Percentiles rank a stretch among this genome's conserved stretches.
Evolutionary conservation across 2,113 vertebrate species (phyloP).

Genomic region (Sigmodon hispidus): DNA sequence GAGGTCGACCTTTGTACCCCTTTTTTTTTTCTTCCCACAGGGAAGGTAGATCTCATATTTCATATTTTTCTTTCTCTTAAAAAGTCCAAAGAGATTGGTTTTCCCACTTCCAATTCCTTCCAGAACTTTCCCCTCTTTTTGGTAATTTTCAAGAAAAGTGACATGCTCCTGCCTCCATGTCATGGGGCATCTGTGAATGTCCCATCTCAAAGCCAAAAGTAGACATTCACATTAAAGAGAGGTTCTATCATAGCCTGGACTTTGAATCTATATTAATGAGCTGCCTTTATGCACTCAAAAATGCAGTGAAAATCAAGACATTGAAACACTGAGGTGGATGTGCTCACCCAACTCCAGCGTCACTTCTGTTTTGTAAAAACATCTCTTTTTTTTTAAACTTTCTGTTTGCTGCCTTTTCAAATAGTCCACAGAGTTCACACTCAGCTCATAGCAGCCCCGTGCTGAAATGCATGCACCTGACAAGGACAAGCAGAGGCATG

Average conservation of each 20-base stretch:
- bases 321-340: not conserved
- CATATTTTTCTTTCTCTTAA: not conserved
- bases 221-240: not conserved
- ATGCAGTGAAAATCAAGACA: not conserved
- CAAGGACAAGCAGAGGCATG: not conserved
- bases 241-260: not conserved
- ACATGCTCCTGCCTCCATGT: accelerated
- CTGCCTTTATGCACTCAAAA: not conserved
- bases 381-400: not conserved
- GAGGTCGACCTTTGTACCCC: not conserved
- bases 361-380: not conserved
- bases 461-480: not conserved
- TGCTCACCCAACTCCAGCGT: not conserved
- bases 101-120: not conserved
- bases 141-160: not conserved
- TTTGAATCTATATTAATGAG: not conserved
- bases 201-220: not conserved
- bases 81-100: not conserved
- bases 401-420: not conserved
- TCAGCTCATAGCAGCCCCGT: not conserved
- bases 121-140: not conserved
- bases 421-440: not conserved
- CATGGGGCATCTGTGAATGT: not conserved
- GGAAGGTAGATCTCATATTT: not conserved
- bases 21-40: not conserved